A percentile compares a stretch with the other conserved stretches of the same genome.
phyloP scores from a whole-genome alignment of 1,140 invertebrate genomes.

The Penaeus japonicus region DNA sequence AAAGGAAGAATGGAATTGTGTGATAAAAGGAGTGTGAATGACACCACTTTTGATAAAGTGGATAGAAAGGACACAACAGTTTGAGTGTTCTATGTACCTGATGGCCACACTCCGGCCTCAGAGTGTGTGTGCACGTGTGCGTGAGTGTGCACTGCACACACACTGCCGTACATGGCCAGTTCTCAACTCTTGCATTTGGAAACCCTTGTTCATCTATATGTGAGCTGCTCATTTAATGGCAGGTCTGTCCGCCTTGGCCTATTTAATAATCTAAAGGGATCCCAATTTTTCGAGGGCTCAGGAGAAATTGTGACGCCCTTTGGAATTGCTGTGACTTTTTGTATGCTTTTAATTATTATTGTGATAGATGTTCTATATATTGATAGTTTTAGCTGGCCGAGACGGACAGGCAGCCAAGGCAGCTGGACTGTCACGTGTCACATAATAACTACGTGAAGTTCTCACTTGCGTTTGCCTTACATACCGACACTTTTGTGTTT shows the following conservation, averaged over 20 bases:
- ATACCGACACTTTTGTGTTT: constrained; percentile 53
- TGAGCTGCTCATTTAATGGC: constrained; percentile 52
- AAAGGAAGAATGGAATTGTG: constrained; percentile 45
- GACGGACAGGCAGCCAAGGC: constrained; percentile 53
- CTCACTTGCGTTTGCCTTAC: constrained; percentile 57
- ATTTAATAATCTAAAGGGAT: constrained; percentile 57
- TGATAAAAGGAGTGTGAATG: constrained; percentile 54
- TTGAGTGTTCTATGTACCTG: constrained; percentile 58
- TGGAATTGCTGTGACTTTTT: constrained; percentile 58
- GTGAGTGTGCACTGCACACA: constrained; percentile 46
- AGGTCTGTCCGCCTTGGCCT: constrained; percentile 51
- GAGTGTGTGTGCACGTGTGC: constrained; percentile 53
- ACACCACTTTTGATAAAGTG: constrained; percentile 43
- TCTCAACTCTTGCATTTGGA: constrained; percentile 57
- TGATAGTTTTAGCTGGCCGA: constrained; percentile 56
- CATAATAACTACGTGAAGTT: constrained; percentile 56
- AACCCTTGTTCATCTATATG: constrained; percentile 57
- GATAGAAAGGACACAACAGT: constrained; percentile 51
- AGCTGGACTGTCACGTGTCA: constrained; percentile 55
- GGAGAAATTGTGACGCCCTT: constrained; percentile 57
- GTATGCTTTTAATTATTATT: constrained; percentile 58
- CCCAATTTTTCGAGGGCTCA: constrained; percentile 58
- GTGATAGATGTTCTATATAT: constrained; percentile 58
- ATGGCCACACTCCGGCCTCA: constrained; percentile 55
- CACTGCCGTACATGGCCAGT: constrained; percentile 57